Evolutionary conservation across 2,888 invertebrate species (phyloP).

Genomic region (Yponomeuta malinellus): DNA sequence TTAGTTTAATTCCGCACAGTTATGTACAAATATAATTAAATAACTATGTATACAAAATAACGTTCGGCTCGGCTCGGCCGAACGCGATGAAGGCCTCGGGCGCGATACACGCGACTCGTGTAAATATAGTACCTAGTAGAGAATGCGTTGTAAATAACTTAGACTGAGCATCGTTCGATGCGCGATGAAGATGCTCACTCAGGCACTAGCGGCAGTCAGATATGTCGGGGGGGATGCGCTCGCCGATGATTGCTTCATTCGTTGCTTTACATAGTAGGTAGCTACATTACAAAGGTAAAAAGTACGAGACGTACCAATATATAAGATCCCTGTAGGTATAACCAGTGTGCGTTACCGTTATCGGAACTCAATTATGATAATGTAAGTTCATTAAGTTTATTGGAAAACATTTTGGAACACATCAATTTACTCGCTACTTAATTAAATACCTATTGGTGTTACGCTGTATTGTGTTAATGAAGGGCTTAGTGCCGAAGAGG

Average conservation of each 20-base stretch:
- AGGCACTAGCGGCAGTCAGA: slow-evolving; percentile 16
- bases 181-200: too few species aligned
- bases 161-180: too few species aligned
- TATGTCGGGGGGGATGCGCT: background rate
- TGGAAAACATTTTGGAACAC: slow-evolving; percentile 71
- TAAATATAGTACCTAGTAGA: too few species aligned
- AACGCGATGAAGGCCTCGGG: background rate
- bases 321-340: slow-evolving; percentile 1
- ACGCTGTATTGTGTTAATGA: too few species aligned
- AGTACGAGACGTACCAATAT: background rate
- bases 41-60: too few species aligned
- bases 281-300: too few species aligned
- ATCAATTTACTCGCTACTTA: slow-evolving; percentile 27
- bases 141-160: background rate
- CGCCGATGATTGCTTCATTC: slow-evolving; percentile 28
- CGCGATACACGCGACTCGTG: too few species aligned
- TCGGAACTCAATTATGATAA: background rate
- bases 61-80: background rate
- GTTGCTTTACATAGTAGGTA: background rate
- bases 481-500: too few species aligned
- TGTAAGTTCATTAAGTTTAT: slow-evolving; percentile 32
- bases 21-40: too few species aligned
- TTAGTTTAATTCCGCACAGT: too few species aligned
- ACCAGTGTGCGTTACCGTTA: slow-evolving; percentile 2
- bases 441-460: too few species aligned